phyloP scores from a whole-genome alignment of 2,888 invertebrate species.

The Drosophila nr. fundita region DNA sequence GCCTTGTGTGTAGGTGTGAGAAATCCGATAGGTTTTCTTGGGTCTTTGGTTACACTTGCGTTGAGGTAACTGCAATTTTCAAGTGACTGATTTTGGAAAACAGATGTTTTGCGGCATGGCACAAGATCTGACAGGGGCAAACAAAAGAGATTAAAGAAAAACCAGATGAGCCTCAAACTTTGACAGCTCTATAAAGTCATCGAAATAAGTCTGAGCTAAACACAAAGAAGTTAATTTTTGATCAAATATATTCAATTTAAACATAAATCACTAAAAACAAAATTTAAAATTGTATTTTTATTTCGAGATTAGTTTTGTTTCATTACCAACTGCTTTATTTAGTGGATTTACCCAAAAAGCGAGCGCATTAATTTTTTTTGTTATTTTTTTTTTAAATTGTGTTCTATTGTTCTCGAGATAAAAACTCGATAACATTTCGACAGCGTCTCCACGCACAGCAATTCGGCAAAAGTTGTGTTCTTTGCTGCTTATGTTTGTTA shows the following conservation, averaged over 20 bases:
- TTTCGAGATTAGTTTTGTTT: background rate
- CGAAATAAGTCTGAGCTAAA: background rate
- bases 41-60: slow-evolving; percentile 47
- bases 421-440: slow-evolving; percentile 59
- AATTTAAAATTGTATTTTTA: background rate
- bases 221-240: background rate
- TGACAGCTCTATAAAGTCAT: slow-evolving; percentile 17
- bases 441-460: slow-evolving; percentile 37
- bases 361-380: background rate
- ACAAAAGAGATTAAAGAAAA: background rate
- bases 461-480: slow-evolving; percentile 31
- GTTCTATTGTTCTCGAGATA: slow-evolving; percentile 25
- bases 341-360: background rate
- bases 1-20: slow-evolving; percentile 72
- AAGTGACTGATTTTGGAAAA: slow-evolving; percentile 55
- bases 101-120: slow-evolving; percentile 26
- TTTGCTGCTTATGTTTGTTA: slow-evolving; percentile 15
- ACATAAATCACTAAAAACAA: background rate
- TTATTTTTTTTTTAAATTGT: slow-evolving; percentile 12
- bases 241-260: background rate
- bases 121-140: background rate
- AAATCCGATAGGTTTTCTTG: slow-evolving; percentile 61
- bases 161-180: background rate
- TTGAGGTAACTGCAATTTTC: slow-evolving; percentile 61
- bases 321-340: background rate